Conservation (phyloP, 2,888 invertebrate species). For the Sarcophaga subvicina region DNA sequence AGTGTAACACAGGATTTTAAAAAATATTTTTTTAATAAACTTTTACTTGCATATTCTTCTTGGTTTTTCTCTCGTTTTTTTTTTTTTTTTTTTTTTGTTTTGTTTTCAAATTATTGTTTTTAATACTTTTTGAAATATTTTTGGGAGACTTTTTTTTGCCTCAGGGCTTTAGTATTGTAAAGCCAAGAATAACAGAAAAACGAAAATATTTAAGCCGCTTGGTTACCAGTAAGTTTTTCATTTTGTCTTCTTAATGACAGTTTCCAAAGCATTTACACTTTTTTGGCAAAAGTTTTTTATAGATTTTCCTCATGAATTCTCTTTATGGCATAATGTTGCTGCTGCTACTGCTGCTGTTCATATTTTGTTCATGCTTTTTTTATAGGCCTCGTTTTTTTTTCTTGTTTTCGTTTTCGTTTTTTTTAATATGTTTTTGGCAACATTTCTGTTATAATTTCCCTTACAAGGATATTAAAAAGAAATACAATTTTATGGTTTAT, state of each 20-base stretch:
- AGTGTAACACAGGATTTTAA: constrained; percentile 42
- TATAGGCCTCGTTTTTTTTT: neutral
- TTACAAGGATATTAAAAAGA: constrained; percentile 63
- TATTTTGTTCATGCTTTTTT: constrained; percentile 23
- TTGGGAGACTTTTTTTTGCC: neutral
- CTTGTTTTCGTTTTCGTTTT: neutral
- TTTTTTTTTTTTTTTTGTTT: neutral
- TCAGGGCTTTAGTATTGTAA: neutral
- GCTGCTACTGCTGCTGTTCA: neutral
- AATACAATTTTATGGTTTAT: constrained; percentile 24
- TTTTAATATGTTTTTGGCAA: constrained; percentile 41
- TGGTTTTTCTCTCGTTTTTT: neutral
- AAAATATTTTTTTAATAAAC: constrained; percentile 43
- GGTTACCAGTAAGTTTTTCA: neutral
- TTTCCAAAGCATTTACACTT: neutral
- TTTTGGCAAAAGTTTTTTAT: constrained; percentile 4
- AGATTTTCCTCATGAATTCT: neutral
- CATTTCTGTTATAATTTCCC: constrained; percentile 60
- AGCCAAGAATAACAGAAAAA: neutral
- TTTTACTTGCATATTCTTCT: constrained; percentile 7
- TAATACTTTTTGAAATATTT: constrained; percentile 22
- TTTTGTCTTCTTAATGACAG: no score
- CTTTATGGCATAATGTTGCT: neutral
- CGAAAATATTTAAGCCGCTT: neutral
- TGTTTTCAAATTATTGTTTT: neutral